Evolutionary conservation across 1,140 invertebrate species (phyloP).

Genomic region (Cepaea nemoralis): DNA sequence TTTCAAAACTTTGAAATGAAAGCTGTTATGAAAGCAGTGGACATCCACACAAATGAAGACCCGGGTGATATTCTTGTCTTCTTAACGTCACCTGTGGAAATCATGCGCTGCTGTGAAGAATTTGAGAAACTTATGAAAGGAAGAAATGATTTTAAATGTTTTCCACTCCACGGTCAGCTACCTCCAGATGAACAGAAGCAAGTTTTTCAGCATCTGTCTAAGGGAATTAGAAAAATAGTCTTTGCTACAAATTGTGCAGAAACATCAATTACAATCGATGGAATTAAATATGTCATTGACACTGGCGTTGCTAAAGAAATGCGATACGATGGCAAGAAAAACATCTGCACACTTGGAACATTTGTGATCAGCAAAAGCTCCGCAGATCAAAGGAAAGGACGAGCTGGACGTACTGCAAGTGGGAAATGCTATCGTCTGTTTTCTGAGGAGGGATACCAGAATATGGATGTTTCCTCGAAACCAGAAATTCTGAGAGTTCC

Average conservation of each 20-base stretch:
- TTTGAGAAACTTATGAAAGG: conserved; percentile 41
- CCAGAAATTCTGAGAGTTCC: conserved; percentile 66
- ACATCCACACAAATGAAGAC: conserved; percentile 92
- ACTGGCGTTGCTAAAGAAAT: conserved; percentile 67
- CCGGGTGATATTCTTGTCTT: conserved; percentile 96
- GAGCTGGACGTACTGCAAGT: conserved; percentile 63
- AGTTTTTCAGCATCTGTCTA: conserved; percentile 56
- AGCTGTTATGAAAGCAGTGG: conserved; percentile 92
- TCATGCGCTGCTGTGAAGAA: conserved; percentile 57
- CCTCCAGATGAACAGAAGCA: conserved; percentile 93
- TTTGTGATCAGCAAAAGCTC: conserved; percentile 59
- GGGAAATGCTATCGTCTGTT: conserved; percentile 68
- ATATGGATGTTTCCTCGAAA: conserved; percentile 49
- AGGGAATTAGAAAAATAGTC: conserved; percentile 63
- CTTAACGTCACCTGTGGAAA: conserved; percentile 79
- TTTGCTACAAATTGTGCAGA: conserved; percentile 71
- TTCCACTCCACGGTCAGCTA: conserved; percentile 93
- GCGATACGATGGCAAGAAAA: conserved; percentile 61
- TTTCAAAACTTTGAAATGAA: conserved; percentile 91
- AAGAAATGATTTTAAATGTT: conserved; percentile 47
- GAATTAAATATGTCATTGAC: conserved; percentile 69
- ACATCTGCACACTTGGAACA: conserved; percentile 56
- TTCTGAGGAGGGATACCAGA: conserved; percentile 52
- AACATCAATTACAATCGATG: conserved; percentile 70
- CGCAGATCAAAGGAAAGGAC: conserved; percentile 67